A percentile compares a stretch with the other conserved stretches of the same genome.
Conservation (phyloP, 2,888 invertebrate genomes). For the Catocala fraxini region DNA sequence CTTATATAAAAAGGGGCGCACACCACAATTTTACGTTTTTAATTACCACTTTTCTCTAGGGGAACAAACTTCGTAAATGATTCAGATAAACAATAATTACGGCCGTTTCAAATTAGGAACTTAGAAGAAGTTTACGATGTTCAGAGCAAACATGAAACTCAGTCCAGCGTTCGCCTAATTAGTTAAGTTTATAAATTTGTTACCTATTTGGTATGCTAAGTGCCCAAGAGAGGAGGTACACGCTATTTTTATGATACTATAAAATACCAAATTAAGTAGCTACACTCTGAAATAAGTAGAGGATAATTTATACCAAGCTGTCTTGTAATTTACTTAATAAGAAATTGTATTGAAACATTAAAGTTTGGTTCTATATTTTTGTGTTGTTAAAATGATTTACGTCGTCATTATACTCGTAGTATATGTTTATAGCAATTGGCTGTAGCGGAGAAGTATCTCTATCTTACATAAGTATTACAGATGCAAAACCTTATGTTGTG, state of each 20-base stretch:
- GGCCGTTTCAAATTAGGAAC: conserved; percentile 76
- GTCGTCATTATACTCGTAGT: too few relatives aligned
- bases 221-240: conserved; percentile 63
- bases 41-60: conserved; percentile 56
- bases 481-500: too few relatives aligned
- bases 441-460: too few relatives aligned
- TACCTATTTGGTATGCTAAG: conserved; percentile 84
- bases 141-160: conserved; percentile 79
- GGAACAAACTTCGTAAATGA: conserved; percentile 60
- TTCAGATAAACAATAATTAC: conserved; percentile 74
- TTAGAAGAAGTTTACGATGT: conserved; percentile 72
- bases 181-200: conserved; percentile 84
- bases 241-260: conserved; percentile 59
- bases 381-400: too few relatives aligned
- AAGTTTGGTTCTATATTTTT: too few relatives aligned
- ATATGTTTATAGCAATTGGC: too few relatives aligned
- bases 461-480: too few relatives aligned
- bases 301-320: background rate
- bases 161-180: conserved; percentile 75
- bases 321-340: background rate
- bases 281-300: conserved; percentile 20
- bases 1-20: conserved; percentile 26
- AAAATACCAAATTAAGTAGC: conserved; percentile 53
- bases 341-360: too few relatives aligned
- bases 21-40: conserved; percentile 52